phyloP scores from a whole-genome alignment of 92 coral and sea anemone genomes.

The Palythoa grandis region DNA sequence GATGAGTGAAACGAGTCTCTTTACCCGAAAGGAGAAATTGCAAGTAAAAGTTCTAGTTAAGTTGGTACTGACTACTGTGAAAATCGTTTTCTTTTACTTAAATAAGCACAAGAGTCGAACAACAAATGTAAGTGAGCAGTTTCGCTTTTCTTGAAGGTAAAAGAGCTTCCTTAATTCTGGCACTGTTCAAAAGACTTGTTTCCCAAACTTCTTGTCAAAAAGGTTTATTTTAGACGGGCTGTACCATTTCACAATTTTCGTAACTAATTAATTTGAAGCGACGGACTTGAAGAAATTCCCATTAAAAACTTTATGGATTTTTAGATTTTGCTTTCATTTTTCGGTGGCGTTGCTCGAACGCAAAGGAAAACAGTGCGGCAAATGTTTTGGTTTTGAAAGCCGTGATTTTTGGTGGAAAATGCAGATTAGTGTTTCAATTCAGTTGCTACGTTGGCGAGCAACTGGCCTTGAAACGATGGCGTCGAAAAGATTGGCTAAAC shows the following conservation, averaged over 20 bases:
- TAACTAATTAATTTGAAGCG: too few relatives aligned
- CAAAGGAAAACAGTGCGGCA: neutral
- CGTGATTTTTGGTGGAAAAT: constrained; percentile 5
- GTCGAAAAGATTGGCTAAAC: constrained; percentile 17
- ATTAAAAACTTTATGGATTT: too few relatives aligned
- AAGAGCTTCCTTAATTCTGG: neutral
- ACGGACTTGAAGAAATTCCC: too few relatives aligned
- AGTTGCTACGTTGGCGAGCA: constrained; percentile 16
- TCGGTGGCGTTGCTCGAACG: neutral
- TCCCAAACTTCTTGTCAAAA: neutral
- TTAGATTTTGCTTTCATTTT: neutral
- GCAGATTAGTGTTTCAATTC: neutral
- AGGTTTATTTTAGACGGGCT: neutral
- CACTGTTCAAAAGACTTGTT: neutral
- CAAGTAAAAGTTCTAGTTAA: neutral
- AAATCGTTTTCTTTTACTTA: neutral
- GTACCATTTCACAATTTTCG: neutral
- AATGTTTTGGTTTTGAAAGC: neutral
- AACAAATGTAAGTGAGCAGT: neutral
- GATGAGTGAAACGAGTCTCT: neutral
- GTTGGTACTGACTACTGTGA: neutral
- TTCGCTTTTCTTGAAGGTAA: constrained; percentile 19
- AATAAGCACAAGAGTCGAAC: neutral
- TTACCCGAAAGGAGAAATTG: neutral
- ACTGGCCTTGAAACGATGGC: neutral